Base-by-base conservation (phyloP, 2,888 invertebrate genomes). In the Eubasilissa splendida region DNA sequence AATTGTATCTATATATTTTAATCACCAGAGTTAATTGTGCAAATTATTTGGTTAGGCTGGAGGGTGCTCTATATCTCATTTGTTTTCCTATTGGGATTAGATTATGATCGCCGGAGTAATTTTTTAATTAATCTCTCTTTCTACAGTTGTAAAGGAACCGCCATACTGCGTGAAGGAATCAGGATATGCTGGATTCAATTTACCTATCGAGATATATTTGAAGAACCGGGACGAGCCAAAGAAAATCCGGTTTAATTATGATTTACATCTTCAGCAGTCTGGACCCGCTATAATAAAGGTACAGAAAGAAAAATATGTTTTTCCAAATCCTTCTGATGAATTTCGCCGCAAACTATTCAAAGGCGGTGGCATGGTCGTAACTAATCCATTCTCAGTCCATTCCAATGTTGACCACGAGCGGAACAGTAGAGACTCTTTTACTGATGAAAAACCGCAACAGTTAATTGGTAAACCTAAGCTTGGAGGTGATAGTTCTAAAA, bases 141-240 rank as follows among this genome's bases (percentile, higher is more conserved):
- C 93, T 93, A 74, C 91, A 97, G 97, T 95, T 85, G 91, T 96
- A 3, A 97, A 96, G 86, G 96, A 97, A 84, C 97, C 98, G 75
- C 98, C 98, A 3, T 99, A 96, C 89, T 90, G 93, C 74, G 93
- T 99, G 53, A 94, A 95, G 85, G 98, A 98, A 88, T 96, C 96
- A n/a, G 98, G 99, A 7, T 99, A 99, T 91, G 98, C 97, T 81
- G 97, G 98, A 54, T 99, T 99, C 88, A 91, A 93, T 71, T 91
- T 99, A 81, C 95, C 96, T 0, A 97, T 99, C 85, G 97, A 98
- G 86, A 94, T 99, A 84, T 95, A 96, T 88, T 91, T 97, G 84
- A 95, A 94, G 85, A 97, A 96, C 88, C 95, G 95, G 87, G 96
- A 96, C 87, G 97, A 97, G 86, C 97, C 97, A 10, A 96, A 96